Conservation (phyloP, 2,113 vertebrate species). For the Mola mola region DNA sequence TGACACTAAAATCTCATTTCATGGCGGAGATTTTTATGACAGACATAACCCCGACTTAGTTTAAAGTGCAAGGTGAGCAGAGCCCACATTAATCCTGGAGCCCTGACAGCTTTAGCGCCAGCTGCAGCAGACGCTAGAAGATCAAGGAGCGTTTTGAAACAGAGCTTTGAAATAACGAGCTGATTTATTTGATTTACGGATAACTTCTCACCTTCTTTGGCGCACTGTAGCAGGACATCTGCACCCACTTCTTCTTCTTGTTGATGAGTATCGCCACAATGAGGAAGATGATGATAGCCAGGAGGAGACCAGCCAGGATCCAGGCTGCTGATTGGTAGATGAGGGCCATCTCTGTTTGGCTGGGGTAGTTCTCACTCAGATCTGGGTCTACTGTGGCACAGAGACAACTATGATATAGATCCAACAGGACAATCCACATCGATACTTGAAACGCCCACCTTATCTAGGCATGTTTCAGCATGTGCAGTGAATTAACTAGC, state of each 20-base stretch:
- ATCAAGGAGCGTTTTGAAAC: slow-evolving; percentile 14
- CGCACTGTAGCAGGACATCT: slow-evolving; percentile 86
- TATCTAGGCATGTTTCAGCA: too few species aligned
- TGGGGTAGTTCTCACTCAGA: slow-evolving; percentile 66
- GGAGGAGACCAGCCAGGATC: slow-evolving; percentile 83
- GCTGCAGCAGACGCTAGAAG: slow-evolving; percentile 27
- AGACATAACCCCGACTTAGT: slow-evolving; percentile 18
- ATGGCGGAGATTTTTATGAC: slow-evolving; percentile 19
- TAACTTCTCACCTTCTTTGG: slow-evolving; percentile 81
- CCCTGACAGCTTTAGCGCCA: slow-evolving; percentile 31
- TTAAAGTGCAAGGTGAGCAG: slow-evolving; percentile 10
- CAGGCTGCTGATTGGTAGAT: slow-evolving; percentile 86
- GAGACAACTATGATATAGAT: neutral
- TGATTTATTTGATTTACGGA: slow-evolving; percentile 6
- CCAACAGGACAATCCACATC: neutral
- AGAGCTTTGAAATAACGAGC: neutral
- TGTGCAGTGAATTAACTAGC: neutral
- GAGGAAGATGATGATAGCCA: slow-evolving; percentile 82
- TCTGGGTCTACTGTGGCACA: slow-evolving; percentile 60
- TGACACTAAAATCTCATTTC: slow-evolving; percentile 26
- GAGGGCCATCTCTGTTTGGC: slow-evolving; percentile 77
- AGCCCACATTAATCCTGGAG: slow-evolving; percentile 36
- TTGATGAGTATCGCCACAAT: slow-evolving; percentile 79
- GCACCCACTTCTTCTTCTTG: slow-evolving; percentile 84
- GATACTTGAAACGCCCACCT: too few species aligned